Percentiles rank a stretch among this genome's conserved stretches.
Evolutionary conservation across 1,140 invertebrate species (phyloP).

Genomic region (Bursaphelenchus mucronatus): DNA sequence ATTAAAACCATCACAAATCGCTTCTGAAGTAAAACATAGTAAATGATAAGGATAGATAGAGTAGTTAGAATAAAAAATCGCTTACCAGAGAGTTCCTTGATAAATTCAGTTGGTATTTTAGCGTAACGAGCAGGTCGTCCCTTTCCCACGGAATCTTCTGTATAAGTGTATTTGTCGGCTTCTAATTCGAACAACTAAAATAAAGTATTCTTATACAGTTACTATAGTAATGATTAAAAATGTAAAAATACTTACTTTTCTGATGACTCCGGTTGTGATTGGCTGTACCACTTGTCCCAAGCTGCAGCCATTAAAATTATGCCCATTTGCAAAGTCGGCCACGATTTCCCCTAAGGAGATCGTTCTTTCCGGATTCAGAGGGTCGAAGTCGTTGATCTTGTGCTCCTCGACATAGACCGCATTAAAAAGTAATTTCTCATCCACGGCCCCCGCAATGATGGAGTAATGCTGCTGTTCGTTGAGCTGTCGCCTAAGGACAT

Average conservation of each 20-base stretch:
- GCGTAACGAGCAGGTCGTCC: conserved; percentile 19
- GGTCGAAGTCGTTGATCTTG: conserved; percentile 12
- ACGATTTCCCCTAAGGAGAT: conserved; percentile 10
- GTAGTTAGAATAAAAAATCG: too few species aligned
- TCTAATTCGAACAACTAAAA: conserved; percentile 3
- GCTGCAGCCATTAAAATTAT: conserved; percentile 9
- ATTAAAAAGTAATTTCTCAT: conserved; percentile 5
- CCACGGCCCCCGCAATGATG: not conserved
- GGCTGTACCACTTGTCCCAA: conserved; percentile 14
- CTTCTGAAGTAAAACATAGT: not conserved
- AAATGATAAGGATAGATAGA: not conserved
- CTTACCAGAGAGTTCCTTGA: conserved; percentile 1
- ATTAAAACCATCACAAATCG: conserved; percentile 18
- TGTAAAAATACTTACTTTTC: not conserved
- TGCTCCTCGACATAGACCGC: conserved; percentile 1
- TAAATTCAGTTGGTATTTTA: conserved; percentile 13
- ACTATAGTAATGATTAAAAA: not conserved
- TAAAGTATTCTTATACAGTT: not conserved
- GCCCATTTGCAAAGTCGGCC: conserved; percentile 14
- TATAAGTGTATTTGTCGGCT: conserved; percentile 14
- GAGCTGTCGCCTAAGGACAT: conserved; percentile 3
- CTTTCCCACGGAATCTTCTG: conserved; percentile 16
- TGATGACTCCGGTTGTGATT: conserved; percentile 11
- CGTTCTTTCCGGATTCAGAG: conserved; percentile 9
- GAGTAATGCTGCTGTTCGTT: not conserved